Percentiles rank a stretch among this genome's conserved stretches.
Evolutionary conservation across 2,113 vertebrate genomes (phyloP).

Genomic region (Thryonomys swinderianus): DNA sequence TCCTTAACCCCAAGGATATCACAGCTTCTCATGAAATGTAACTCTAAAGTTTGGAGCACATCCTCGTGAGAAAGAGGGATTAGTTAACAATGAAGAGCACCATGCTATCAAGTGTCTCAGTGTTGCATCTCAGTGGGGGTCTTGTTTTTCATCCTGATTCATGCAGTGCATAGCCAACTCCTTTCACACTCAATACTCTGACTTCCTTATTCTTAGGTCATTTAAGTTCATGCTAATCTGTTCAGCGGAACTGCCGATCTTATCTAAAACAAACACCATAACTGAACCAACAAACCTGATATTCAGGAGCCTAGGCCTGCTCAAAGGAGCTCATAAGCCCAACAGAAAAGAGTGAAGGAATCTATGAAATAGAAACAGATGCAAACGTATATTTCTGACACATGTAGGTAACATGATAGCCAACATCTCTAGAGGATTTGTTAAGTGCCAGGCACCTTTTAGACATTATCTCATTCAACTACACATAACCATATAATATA

Average conservation of each 20-base stretch:
- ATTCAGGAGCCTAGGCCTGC: background rate
- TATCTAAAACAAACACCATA: constrained; percentile 30
- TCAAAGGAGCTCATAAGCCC: background rate
- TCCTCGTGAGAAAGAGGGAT: background rate
- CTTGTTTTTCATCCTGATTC: background rate
- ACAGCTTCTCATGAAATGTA: background rate
- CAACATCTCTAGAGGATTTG: background rate
- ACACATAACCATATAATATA: constrained; percentile 4
- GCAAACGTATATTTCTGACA: constrained; percentile 1
- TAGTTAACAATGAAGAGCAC: background rate
- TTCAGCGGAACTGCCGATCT: background rate
- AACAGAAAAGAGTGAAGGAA: background rate
- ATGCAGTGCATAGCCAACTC: background rate
- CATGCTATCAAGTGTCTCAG: background rate
- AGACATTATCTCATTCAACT: constrained; percentile 73
- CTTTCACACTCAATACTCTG: background rate
- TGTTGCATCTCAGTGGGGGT: fast-evolving
- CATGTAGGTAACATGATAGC: background rate
- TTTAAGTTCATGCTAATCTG: background rate
- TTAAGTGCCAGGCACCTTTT: constrained; percentile 48
- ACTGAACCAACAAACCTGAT: background rate
- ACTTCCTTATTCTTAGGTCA: constrained; percentile 18
- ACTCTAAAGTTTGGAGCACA: background rate
- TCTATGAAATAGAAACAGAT: background rate
- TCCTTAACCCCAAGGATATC: background rate